phyloP scores from a whole-genome alignment of 2,888 invertebrate species.

The Sabatieria punctata region DNA sequence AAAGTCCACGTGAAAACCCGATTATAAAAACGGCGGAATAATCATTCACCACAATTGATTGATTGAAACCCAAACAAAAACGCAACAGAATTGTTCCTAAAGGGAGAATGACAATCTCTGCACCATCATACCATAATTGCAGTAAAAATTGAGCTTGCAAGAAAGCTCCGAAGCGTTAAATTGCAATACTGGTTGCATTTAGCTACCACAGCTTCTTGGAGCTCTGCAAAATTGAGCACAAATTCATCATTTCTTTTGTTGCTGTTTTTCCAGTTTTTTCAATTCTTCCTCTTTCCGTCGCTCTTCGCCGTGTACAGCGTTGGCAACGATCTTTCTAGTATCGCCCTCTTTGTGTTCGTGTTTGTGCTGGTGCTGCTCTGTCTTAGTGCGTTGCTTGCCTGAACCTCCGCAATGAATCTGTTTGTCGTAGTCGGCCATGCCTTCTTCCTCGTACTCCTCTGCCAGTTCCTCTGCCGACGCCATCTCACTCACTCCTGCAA shows the following conservation, averaged over 20 bases:
- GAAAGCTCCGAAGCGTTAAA: too few relatives aligned
- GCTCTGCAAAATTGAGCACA: too few relatives aligned
- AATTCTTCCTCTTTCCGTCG: slow-evolving; percentile 9
- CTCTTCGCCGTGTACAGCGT: slow-evolving; percentile 9
- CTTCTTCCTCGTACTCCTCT: slow-evolving; percentile 7
- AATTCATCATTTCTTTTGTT: background rate
- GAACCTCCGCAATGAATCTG: slow-evolving; percentile 2
- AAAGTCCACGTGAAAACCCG: too few relatives aligned
- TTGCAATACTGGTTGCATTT: too few relatives aligned
- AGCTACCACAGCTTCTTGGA: too few relatives aligned
- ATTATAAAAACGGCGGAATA: too few relatives aligned
- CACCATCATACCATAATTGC: too few relatives aligned
- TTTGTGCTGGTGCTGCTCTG: slow-evolving; percentile 11
- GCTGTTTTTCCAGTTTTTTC: background rate
- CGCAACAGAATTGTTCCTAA: too few relatives aligned
- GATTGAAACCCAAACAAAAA: too few relatives aligned
- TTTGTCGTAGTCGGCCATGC: slow-evolving; percentile 6
- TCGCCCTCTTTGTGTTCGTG: slow-evolving; percentile 5
- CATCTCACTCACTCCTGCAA: slow-evolving; percentile 2
- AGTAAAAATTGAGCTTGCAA: too few relatives aligned
- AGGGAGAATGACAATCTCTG: too few relatives aligned
- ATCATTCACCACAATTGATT: too few relatives aligned
- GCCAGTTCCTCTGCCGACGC: slow-evolving; percentile 5
- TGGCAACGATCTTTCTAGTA: slow-evolving; percentile 6
- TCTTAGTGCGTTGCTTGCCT: slow-evolving; percentile 10